These are phyloP conservation scores for Pelecanoides urinatrix DNA, from an alignment of 2,113 vertebrate genomes.

Conservation along the genomic window DNA sequence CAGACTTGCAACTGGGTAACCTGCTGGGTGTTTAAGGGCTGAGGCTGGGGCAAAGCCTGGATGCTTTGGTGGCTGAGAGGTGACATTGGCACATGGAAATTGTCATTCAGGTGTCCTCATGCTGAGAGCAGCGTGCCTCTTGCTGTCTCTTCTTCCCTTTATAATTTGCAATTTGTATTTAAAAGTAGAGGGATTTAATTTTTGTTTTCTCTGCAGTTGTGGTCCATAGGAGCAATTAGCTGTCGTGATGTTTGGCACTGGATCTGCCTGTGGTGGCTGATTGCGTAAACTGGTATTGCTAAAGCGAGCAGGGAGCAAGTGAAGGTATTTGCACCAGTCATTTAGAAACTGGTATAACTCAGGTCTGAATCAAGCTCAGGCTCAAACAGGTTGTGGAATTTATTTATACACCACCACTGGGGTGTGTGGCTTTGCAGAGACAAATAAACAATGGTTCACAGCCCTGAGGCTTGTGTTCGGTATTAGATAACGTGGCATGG, in stretches of 20 bases:
- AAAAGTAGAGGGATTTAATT: background rate
- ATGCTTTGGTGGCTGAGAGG: background rate
- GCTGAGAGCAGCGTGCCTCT: background rate
- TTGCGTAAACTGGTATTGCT: background rate
- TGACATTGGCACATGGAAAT: background rate
- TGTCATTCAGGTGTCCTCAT: background rate
- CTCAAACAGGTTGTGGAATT: constrained; percentile 52
- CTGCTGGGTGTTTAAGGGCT: background rate
- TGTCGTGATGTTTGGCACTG: background rate
- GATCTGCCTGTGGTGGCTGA: background rate
- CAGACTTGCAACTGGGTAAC: background rate
- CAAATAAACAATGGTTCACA: constrained; percentile 1
- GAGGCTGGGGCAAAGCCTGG: background rate
- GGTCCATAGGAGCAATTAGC: background rate
- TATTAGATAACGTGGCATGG: background rate
- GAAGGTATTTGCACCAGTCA: background rate
- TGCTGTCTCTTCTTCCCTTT: background rate
- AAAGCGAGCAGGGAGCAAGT: background rate
- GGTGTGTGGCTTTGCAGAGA: constrained; percentile 6
- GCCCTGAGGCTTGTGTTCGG: background rate
- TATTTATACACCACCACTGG: background rate
- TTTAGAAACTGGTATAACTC: background rate
- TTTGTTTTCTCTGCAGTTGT: background rate
- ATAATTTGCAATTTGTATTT: background rate
- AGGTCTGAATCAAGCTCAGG: background rate